phyloP scores from a whole-genome alignment of 1,140 invertebrate species.

The Brachionus rubens region DNA sequence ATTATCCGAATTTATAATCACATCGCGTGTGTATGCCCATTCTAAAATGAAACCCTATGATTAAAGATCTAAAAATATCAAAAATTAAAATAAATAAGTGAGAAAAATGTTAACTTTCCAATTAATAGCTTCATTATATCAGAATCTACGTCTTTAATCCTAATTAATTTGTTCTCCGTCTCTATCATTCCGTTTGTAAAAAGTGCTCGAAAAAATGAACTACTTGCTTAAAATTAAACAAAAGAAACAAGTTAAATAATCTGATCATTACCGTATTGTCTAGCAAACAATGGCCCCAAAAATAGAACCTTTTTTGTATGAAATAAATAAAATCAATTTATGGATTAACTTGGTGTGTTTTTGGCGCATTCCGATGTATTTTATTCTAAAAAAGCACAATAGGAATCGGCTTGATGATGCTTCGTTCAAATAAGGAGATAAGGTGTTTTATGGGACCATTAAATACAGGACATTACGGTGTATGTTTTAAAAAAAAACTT shows the following conservation, averaged over 20 bases:
- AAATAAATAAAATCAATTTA: too few species aligned
- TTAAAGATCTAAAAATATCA: background rate
- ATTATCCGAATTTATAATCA: conserved; percentile 25
- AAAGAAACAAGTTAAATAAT: too few species aligned
- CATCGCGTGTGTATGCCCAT: conserved; percentile 44
- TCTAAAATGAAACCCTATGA: too few species aligned
- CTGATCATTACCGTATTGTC: too few species aligned
- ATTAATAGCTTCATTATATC: conserved; percentile 14
- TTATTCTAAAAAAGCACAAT: too few species aligned
- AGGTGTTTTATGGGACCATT: too few species aligned
- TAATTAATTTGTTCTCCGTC: background rate
- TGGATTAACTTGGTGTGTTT: too few species aligned
- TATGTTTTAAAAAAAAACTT: background rate
- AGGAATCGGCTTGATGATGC: too few species aligned
- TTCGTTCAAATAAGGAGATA: too few species aligned
- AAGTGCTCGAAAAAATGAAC: conserved; percentile 27
- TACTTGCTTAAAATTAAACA: background rate
- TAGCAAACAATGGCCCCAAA: too few species aligned
- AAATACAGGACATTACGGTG: background rate
- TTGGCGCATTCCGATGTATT: too few species aligned
- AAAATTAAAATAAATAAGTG: background rate
- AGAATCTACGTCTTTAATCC: background rate
- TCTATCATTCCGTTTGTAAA: conserved; percentile 43
- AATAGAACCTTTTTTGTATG: too few species aligned
- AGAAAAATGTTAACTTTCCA: background rate